Evolutionary conservation across 2,113 vertebrate species (phyloP).

Genomic region (Camelus bactrianus): DNA sequence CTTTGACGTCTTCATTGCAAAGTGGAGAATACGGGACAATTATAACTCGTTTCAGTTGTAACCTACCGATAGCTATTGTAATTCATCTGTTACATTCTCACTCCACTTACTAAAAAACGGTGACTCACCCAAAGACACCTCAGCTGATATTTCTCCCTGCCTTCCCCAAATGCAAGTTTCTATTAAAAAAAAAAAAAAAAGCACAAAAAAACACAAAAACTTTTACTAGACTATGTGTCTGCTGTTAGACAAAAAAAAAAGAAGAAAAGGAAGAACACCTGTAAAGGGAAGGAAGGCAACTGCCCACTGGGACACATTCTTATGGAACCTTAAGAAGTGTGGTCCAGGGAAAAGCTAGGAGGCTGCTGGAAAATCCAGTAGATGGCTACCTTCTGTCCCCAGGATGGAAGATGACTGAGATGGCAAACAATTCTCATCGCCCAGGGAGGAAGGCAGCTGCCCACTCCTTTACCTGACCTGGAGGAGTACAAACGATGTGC

Average conservation of each 20-base stretch:
- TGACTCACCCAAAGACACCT: constrained; percentile 10
- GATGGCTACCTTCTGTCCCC: not conserved
- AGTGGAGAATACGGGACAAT: not conserved
- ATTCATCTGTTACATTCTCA: not conserved
- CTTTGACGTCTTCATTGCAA: not conserved
- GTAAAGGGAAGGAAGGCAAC: not conserved
- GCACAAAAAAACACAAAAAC: not conserved
- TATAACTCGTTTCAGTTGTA: not conserved
- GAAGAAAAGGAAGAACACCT: not conserved
- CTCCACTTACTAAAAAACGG: not conserved
- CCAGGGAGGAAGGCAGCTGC: fast-evolving
- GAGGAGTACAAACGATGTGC: not conserved
- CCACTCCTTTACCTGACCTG: not conserved
- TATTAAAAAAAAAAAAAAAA: not conserved
- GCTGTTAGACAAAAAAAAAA: not conserved
- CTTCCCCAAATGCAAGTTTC: not conserved
- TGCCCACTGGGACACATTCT: not conserved
- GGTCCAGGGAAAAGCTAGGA: not conserved
- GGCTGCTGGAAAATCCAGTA: not conserved
- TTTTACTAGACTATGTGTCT: not conserved
- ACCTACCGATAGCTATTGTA: not conserved
- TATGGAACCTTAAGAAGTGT: not conserved
- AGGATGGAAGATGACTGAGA: not conserved
- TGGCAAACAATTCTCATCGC: not conserved
- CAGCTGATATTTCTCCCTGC: not conserved